These are phyloP conservation scores for Psittacula derbiana DNA, from an alignment of 2,797 vertebrate species.

Conservation along the genomic window DNA sequence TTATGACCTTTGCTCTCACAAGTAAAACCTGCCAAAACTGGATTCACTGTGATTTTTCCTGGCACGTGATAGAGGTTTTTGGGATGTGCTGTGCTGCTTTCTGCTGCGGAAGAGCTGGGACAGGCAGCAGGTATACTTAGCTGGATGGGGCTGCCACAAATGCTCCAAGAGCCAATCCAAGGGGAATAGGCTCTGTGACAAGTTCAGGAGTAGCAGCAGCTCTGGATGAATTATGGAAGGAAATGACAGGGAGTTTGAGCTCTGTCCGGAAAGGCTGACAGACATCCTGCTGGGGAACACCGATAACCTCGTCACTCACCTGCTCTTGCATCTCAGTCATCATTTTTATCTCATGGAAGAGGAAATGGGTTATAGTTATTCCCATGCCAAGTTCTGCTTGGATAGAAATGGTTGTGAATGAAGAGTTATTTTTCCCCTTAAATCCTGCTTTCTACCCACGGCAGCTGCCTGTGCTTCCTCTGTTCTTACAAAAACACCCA, in stretches of 20 bases:
- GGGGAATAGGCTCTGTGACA: background rate
- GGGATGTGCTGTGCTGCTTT: background rate
- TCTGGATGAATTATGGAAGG: background rate
- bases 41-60: background rate
- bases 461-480: background rate
- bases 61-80: accelerated
- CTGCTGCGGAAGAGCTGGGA: background rate
- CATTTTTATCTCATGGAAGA: background rate
- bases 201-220: background rate
- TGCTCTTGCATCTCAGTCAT: background rate
- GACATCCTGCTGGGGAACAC: constrained; percentile 3
- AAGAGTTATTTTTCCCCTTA: background rate
- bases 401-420: background rate
- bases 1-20: background rate
- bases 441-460: background rate
- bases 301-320: background rate
- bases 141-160: background rate
- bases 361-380: background rate
- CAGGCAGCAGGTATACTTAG: background rate
- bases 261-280: background rate
- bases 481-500: background rate
- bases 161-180: background rate
- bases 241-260: background rate
- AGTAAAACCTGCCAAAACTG: background rate
- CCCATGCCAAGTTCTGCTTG: background rate